Evolutionary conservation across 2,113 vertebrate species (phyloP), one percentile per base, ranked within the genome.

Genomic region (Zootoca vivipara): DNA sequence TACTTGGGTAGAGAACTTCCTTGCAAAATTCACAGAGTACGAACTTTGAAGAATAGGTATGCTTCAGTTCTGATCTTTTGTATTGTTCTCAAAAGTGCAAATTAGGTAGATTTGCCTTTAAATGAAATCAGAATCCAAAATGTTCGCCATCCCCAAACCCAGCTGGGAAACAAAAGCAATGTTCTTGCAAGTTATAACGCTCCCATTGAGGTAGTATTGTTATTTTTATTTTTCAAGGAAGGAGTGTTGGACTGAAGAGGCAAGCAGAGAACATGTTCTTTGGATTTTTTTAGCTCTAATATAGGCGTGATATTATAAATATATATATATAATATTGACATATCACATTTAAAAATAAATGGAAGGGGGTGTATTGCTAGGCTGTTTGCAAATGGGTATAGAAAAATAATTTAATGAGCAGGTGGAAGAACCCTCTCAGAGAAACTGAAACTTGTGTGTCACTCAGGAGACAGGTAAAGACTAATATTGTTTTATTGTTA

Each of bases 381-480:
- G 38, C 81, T 67, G 38, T 82, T 64, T 82, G 24, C 26, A 69
- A 33, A 81, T 62, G 46, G 24, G n/a, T 20, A 35, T 13, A 62
- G n/a, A 35, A 62, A 30, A 22, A n/a, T 42, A 82, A 28, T 65
- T 15, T 82, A 82, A 52, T 83, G 82, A 83, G 7, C 30, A 70
- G 12, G 40, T 83, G 67, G n/a, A 65, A 74, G 64, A 85, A 82
- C 20, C 3, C 85, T 72, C 22, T 33, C 58, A 70, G 65, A 52
- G 67, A 83, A 87, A 84, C 64, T 42, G 70, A 89, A 87, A 89
- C 28, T 30, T 69, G 18, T 22, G 16, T 64, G 78, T 81, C 80
- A 38, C n/a, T 38, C 16, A 65, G 33, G 35, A 82, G 33, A 40
- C 24, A 28, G 62, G 3, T 38, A 72, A 72, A 72, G 22, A 69